Percentiles rank a stretch among this genome's conserved stretches.
phyloP scores from a whole-genome alignment of 2,113 vertebrate species.

The Onychostoma macrolepis region DNA sequence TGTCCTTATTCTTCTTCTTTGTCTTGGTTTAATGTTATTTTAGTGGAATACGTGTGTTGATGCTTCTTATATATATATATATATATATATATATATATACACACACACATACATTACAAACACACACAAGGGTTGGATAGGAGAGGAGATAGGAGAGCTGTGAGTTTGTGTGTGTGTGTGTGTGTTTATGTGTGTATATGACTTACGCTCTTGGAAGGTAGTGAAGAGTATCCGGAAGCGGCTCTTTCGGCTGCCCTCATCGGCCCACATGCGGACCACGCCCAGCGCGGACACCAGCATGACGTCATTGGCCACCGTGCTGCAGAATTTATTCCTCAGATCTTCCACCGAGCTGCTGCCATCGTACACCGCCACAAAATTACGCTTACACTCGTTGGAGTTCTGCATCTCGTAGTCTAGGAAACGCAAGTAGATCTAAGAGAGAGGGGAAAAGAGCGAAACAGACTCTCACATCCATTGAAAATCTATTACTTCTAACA shows the following conservation, averaged over 20 bases:
- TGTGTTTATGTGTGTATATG: background rate
- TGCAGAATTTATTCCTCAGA: constrained; percentile 95
- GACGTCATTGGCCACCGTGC: constrained; percentile 96
- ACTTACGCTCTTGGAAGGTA: constrained; percentile 98
- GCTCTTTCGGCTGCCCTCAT: constrained; percentile 92
- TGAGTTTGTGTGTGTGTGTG: too few species aligned
- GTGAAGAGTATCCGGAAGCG: constrained; percentile 98
- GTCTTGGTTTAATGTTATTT: too few species aligned
- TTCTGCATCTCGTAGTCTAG: constrained; percentile 99
- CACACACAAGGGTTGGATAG: background rate
- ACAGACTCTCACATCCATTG: background rate
- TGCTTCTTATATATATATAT: too few species aligned
- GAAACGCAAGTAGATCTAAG: constrained; percentile 95
- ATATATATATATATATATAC: too few species aligned
- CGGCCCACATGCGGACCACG: constrained; percentile 97
- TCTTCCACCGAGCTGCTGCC: constrained; percentile 96
- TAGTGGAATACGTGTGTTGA: too few species aligned
- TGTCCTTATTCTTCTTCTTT: too few species aligned
- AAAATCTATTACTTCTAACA: background rate
- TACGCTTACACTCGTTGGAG: constrained; percentile 97
- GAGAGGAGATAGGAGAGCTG: background rate
- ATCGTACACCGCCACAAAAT: constrained; percentile 98
- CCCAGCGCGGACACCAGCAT: constrained; percentile 93
- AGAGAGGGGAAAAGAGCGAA: constrained; percentile 12
- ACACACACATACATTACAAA: background rate